Base-by-base conservation (phyloP, 2,888 invertebrate genomes). In the Drosophila gaucha region DNA sequence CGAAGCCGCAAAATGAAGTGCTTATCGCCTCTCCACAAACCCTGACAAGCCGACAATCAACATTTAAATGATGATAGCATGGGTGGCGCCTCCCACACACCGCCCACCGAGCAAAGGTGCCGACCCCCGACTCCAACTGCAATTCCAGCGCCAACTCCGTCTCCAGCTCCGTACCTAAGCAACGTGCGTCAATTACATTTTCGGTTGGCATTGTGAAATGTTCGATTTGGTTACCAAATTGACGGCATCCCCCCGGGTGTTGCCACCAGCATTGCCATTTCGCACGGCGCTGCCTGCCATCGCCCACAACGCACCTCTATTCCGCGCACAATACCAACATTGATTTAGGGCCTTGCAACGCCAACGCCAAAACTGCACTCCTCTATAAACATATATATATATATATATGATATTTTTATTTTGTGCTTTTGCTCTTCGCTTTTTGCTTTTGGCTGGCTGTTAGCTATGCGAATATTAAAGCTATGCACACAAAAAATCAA, bases 111-210 rank as follows among this genome's bases (percentile, higher is more conserved):
- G 12, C 44, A 44, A 8, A 44, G 44, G 44, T 44, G 44, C 28
- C 4, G 44, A 44, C n/a, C 44, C 9, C 41, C 24, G 4, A 4
- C 24, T 6, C 20, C 10, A 24, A 3, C 14, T 14, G 10, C 26
- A 28, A 28, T 6, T 18, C 28, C 35, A 31, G 24, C 20, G 6
- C 28, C 36, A 24, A 51, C n/a, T 16, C 31, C 35, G 36, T 10
- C 18, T 0, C 36, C 39, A 16, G 39, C 20, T 16, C 28, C 36
- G 50, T 14, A 66, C 52, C 72, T 43, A 65, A 66, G 66, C 66
- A 58, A 49, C 49, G 66, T 64, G 63, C 74, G 66, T 78, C 85
- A 80, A 80, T 83, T 76, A 80, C 75, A 80, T 76, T 84, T 80
- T 80, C 54, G 67, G 41, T 63, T 65, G 78, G 68, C 60, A 54